Base-by-base conservation (phyloP, 2,797 vertebrate genomes). In the Phoebastria nigripes region DNA sequence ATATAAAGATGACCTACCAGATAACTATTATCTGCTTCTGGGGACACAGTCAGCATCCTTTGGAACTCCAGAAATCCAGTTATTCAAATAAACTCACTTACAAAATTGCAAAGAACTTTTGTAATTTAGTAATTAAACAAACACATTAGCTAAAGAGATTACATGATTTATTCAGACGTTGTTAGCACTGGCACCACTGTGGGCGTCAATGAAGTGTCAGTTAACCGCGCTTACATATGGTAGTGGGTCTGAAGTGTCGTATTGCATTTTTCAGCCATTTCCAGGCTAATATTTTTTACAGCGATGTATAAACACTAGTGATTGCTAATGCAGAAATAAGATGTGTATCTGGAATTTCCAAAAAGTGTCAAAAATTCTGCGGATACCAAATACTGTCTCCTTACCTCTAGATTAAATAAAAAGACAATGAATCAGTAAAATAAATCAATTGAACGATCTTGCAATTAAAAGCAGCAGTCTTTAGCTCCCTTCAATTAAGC, bases 241-340 rank as follows among this genome's bases (percentile, higher is more conserved):
- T 24, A 89, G 56, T 6, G 13, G 69, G 78, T 73, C 79, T 84
- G 29, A 74, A 62, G 78, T n/a, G 37, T 95, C 44, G 0, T 42
- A 76, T 89, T 95, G 82, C 90, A 92, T 87, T 92, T 97, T 82
- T 94, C 62, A 94, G 82, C 62, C 80, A 82, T 24, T 90, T 84
- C 82, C 82, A 85, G 59, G 66, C 20, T 95, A 93, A 93, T 95
- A 84, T 70, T 91, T 96, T 96, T 96, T 84, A 97, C 94, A 97
- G 94, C 25, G 31, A 39, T 90, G 81, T 42, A 94, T 95, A 96
- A 93, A 95, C 66, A 94, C 25, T 15, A 80, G 70, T 65, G 89
- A 95, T 74, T 83, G 62, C 59, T 95, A 97, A 96, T 80, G 74
- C 87, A 97, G 96, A 96, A 96, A 81, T 65, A 88, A 82, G 80